Evolutionary conservation across 1,140 invertebrate species (phyloP).

Genomic region (Drosophila suzukii): DNA sequence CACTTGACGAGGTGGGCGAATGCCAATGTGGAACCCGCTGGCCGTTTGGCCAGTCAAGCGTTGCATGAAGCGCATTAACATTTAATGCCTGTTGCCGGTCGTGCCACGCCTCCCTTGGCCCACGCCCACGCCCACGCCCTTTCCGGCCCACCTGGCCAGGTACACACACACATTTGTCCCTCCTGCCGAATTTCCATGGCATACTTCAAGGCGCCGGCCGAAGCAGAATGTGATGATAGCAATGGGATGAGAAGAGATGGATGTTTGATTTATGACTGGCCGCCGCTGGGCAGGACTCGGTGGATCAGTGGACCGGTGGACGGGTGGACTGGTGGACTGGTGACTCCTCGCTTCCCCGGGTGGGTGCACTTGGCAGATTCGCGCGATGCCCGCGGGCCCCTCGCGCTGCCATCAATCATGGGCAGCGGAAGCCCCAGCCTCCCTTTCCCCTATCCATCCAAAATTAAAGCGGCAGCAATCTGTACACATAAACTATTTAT

Average conservation of each 20-base stretch:
- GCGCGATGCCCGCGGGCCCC: neutral
- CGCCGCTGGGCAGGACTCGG: constrained; percentile 4
- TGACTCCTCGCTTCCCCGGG: neutral
- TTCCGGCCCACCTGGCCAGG: constrained; percentile 2
- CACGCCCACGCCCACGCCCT: neutral
- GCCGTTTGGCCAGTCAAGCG: constrained; percentile 54
- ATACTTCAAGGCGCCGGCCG: constrained; percentile 35
- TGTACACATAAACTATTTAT: constrained; percentile 73
- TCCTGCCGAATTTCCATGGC: constrained; percentile 47
- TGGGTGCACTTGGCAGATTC: constrained; percentile 23
- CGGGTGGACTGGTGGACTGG: neutral
- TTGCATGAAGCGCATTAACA: constrained; percentile 67
- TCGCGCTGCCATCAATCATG: constrained; percentile 23
- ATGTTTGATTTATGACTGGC: constrained; percentile 57
- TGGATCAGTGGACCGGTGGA: neutral
- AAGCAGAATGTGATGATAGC: too few relatives aligned
- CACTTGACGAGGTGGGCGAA: neutral
- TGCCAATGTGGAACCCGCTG: constrained; percentile 21
- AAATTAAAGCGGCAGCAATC: constrained; percentile 17
- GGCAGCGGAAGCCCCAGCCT: neutral
- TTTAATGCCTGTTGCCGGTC: constrained; percentile 52
- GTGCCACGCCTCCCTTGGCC: neutral
- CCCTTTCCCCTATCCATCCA: neutral
- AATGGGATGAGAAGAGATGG: neutral
- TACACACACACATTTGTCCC: constrained; percentile 1